A percentile compares a stretch with the other conserved stretches of the same genome.
Conservation (phyloP, 2,113 vertebrate genomes). For the Chauna torquata region DNA sequence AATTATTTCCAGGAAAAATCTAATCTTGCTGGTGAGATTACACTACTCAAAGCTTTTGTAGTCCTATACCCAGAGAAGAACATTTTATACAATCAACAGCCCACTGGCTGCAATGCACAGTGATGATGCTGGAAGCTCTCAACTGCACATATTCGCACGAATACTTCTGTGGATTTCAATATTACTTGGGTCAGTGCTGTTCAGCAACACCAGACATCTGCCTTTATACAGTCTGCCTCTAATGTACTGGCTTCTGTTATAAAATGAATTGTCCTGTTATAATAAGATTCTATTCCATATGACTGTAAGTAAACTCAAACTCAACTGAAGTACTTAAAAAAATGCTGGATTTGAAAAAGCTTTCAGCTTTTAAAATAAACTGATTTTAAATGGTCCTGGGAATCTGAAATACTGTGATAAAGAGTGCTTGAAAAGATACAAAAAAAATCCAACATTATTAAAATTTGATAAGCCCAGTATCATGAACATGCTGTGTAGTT, state of each 20-base stretch:
- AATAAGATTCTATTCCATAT: not conserved
- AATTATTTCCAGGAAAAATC: constrained; percentile 30
- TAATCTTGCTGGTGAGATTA: constrained; percentile 1
- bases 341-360: not conserved
- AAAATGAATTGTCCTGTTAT: not conserved
- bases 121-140: not conserved
- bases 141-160: not conserved
- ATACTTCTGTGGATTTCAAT: not conserved
- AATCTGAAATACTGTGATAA: not conserved
- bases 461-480: not conserved
- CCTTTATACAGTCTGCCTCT: not conserved
- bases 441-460: not conserved
- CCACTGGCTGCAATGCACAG: not conserved
- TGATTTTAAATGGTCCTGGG: not conserved
- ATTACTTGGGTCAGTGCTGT: not conserved
- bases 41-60: not conserved
- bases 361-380: not conserved
- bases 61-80: not conserved
- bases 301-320: not conserved
- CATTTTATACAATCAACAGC: not conserved
- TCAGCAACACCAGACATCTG: not conserved
- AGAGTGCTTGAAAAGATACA: not conserved
- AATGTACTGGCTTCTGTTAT: not conserved
- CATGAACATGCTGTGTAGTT: not conserved
- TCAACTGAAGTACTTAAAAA: not conserved